Conservation (phyloP, 2,888 invertebrate species). For the Hypomecis punctinalis region DNA sequence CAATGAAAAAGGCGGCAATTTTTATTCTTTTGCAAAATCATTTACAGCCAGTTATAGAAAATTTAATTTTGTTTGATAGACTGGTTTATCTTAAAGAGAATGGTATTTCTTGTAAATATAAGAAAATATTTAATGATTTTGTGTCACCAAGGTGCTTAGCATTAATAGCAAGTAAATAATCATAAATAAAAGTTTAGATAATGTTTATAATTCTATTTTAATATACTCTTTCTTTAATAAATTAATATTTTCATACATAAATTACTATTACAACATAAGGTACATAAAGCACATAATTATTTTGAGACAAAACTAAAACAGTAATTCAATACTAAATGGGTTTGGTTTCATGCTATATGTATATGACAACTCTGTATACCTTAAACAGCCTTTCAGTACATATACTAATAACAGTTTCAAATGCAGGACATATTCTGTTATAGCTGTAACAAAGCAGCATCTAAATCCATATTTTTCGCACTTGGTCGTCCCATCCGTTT, state of each 20-base stretch:
- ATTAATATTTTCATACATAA: not conserved
- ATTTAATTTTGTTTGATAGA: conserved; percentile 71
- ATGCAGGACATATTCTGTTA: not conserved
- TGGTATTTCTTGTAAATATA: conserved; percentile 66
- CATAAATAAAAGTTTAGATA: no score
- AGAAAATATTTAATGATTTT: conserved; percentile 85
- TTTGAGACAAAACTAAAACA: no score
- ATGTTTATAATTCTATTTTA: no score
- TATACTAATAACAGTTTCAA: no score
- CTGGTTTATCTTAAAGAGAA: conserved; percentile 69
- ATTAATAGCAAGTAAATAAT: conserved; percentile 82
- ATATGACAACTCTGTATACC: no score
- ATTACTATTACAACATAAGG: no score
- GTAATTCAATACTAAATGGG: no score
- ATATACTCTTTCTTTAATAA: not conserved
- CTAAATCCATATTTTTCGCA: conserved; percentile 5
- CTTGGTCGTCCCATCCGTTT: conserved; percentile 47
- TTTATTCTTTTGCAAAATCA: conserved; percentile 69
- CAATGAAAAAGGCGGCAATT: conserved; percentile 64
- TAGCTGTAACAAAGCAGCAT: conserved; percentile 7
- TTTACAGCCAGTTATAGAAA: conserved; percentile 71
- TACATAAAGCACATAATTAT: no score
- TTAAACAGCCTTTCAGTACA: no score
- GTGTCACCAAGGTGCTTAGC: conserved; percentile 88
- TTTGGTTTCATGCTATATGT: no score